phyloP scores from a whole-genome alignment of 2,797 vertebrate species.

The Platyrinchus mystaceus region DNA sequence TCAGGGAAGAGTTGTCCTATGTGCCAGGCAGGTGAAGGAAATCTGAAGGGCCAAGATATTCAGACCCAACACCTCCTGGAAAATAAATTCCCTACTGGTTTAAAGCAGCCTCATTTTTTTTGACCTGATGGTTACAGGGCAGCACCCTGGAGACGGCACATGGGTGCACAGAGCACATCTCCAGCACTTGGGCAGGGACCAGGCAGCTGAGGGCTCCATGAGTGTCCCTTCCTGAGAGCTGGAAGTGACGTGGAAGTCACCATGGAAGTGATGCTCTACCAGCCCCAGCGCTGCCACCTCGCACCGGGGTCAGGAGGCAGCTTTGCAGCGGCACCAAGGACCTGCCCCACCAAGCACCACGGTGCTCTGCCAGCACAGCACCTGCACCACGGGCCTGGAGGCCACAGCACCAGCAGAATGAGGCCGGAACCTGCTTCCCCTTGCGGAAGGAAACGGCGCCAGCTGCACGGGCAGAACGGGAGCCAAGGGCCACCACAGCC shows the following conservation, averaged over 20 bases:
- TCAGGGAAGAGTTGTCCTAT: background rate
- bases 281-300: background rate
- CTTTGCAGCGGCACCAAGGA: background rate
- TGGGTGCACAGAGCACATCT: background rate
- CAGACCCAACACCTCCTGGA: background rate
- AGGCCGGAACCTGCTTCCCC: background rate
- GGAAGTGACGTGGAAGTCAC: background rate
- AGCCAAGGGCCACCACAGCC: background rate
- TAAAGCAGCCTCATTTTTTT: background rate
- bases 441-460: background rate
- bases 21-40: background rate
- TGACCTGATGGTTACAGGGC: rapidly evolving
- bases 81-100: background rate
- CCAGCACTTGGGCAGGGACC: background rate
- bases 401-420: background rate
- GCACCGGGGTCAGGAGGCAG: background rate
- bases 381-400: background rate
- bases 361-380: background rate
- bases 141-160: background rate
- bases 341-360: background rate
- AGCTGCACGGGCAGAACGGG: background rate
- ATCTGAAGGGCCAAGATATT: background rate
- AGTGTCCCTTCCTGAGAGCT: rapidly evolving
- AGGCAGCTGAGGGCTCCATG: background rate
- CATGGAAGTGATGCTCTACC: rapidly evolving